phyloP scores from a whole-genome alignment of 2,113 vertebrate species.

The Cryptomyrus ogoouensis region DNA sequence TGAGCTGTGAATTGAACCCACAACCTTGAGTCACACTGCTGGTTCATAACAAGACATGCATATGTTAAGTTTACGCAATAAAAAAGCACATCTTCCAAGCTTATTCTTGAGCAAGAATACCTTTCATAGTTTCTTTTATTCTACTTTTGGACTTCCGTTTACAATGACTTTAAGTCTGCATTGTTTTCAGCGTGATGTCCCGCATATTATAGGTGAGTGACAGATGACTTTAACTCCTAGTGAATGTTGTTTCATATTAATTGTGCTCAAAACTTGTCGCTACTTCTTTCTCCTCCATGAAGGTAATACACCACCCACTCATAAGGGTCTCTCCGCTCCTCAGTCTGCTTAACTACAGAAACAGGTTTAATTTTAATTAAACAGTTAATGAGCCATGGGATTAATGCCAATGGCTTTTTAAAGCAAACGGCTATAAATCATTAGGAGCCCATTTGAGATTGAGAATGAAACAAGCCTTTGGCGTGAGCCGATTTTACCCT shows the following conservation, averaged over 20 bases:
- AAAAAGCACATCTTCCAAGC: background rate
- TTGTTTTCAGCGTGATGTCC: background rate
- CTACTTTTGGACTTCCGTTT: background rate
- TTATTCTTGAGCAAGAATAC: background rate
- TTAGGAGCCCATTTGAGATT: constrained; percentile 60
- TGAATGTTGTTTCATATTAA: background rate
- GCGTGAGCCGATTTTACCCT: constrained; percentile 29
- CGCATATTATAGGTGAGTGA: background rate
- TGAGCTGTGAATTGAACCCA: background rate
- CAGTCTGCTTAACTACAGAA: constrained; percentile 64
- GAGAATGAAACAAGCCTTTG: constrained; percentile 49
- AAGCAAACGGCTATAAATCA: constrained; percentile 78
- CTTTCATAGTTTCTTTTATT: background rate
- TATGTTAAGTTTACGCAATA: background rate
- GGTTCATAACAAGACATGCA: background rate
- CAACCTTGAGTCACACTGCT: background rate
- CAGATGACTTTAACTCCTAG: background rate
- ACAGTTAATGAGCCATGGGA: constrained; percentile 75
- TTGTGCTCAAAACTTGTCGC: constrained; percentile 19
- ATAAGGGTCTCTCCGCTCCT: constrained; percentile 52
- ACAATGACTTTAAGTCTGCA: background rate
- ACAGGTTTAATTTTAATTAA: constrained; percentile 54
- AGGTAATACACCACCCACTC: constrained; percentile 58
- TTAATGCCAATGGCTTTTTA: constrained; percentile 77
- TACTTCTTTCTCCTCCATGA: constrained; percentile 41